Conservation (phyloP, 2,888 invertebrate species). For the Agelastica alni region DNA sequence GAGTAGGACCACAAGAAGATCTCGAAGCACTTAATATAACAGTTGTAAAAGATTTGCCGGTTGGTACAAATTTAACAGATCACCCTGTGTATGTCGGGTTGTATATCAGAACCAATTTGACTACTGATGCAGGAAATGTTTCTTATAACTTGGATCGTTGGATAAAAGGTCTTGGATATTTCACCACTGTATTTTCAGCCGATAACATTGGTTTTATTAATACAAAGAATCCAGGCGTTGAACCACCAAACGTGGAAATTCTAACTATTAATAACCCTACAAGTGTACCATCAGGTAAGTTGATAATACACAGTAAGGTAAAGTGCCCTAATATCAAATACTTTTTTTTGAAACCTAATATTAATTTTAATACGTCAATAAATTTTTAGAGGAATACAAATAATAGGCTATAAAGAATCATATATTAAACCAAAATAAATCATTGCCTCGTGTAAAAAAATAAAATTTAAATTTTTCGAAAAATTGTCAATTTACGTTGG, state of each 20-base stretch:
- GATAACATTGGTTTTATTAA: constrained; percentile 11
- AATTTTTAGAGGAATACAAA: no score
- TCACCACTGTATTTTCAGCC: constrained; percentile 2
- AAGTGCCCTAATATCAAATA: not conserved
- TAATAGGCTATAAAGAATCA: no score
- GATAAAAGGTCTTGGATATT: not conserved
- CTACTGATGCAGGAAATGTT: constrained; percentile 4
- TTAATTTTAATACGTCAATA: not conserved
- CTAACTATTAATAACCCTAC: constrained; percentile 3
- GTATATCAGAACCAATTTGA: constrained; percentile 24
- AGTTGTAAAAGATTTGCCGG: constrained; percentile 40
- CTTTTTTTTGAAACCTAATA: not conserved
- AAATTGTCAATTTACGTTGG: constrained; percentile 45
- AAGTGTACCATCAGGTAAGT: constrained; percentile 12
- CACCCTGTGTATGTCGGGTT: constrained; percentile 41
- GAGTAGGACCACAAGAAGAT: constrained; percentile 42
- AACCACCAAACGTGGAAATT: constrained; percentile 3
- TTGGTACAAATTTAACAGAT: constrained; percentile 41
- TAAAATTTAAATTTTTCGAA: no score
- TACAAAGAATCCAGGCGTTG: not conserved
- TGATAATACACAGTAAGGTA: no score
- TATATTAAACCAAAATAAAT: no score
- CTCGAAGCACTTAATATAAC: constrained; percentile 35
- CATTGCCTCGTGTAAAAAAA: no score
- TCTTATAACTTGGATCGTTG: not conserved